These are phyloP conservation scores for Sepiola atlantica DNA, from an alignment of 2,888 invertebrate species.

Conservation along the genomic window DNA sequence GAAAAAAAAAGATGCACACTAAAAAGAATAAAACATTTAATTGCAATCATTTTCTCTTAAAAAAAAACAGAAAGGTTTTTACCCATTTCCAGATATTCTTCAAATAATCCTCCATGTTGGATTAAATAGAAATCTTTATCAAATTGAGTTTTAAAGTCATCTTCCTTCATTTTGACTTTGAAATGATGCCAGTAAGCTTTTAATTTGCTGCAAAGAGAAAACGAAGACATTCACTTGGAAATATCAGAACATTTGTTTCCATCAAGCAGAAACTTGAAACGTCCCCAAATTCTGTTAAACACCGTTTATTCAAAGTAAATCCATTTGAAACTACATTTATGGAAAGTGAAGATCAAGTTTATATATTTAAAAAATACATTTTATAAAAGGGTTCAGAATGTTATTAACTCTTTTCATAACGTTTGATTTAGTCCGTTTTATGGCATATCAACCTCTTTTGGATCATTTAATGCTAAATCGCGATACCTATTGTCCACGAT, in stretches of 20 bases:
- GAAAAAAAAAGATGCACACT: neutral
- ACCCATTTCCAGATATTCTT: constrained; percentile 80
- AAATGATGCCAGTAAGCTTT: constrained; percentile 76
- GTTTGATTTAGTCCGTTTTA: too few relatives aligned
- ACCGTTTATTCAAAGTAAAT: neutral
- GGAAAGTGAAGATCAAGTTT: too few relatives aligned
- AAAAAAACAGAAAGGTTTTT: constrained; percentile 47
- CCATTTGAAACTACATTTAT: too few relatives aligned
- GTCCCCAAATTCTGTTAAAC: too few relatives aligned
- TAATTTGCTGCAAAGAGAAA: constrained; percentile 72
- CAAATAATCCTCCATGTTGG: constrained; percentile 78
- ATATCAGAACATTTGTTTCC: neutral
- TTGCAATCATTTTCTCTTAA: neutral
- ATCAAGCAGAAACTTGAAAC: too few relatives aligned
- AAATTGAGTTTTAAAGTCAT: constrained; percentile 73
- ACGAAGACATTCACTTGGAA: neutral
- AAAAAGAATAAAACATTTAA: neutral
- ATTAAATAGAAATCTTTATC: constrained; percentile 78
- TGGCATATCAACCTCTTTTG: too few relatives aligned
- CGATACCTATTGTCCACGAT: too few relatives aligned
- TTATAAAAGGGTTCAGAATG: too few relatives aligned
- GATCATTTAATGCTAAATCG: too few relatives aligned
- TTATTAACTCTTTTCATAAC: too few relatives aligned
- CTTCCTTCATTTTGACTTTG: constrained; percentile 62
- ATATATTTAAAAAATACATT: too few relatives aligned